Evolutionary conservation across 1,140 invertebrate genomes (phyloP), one percentile per base, ranked within the genome.

Genomic region (Magallana gigas): DNA sequence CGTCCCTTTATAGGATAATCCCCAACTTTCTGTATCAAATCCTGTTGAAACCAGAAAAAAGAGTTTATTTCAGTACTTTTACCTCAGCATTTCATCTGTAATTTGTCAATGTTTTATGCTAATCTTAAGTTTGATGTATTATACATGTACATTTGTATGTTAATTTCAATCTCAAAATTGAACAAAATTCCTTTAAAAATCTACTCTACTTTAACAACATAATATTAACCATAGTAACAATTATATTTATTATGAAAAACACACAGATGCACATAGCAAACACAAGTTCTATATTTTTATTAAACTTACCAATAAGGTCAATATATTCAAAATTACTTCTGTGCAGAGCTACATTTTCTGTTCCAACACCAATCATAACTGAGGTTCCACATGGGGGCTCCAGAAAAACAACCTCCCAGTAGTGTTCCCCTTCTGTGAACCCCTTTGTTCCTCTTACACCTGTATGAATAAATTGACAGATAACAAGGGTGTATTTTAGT

Each of bases 361-460:
- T 93, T n/a, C 93, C 93, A 1, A 93, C 91, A 14, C 93, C 93
- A 58, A 93, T 88, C 93, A 93, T 93, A 1, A 93, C 90, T 56
- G 93, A 93, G 82, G 91, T 91, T 4, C 93, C 93, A 84, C 36
- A 71, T 23, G 92, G 91, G 18, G 93, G 91, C 76, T 93, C 92
- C 29, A 93, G 85, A 76, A 93, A 93, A 57, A 90, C 87, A 29
- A 93, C 90, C 85, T 93, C 93, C 93, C 93, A 93, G 56, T 91
- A 93, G 83, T 93, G 92, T 89, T 91, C 88, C 18, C 93, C 93
- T 76, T 91, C 88, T 58, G 86, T 85, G 87, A 93, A 93, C 11
- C 91, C 92, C 86, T 91, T 91, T 57, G 85, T 92, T 8, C 93
- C 93, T 83, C 93, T 83, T 1, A 93, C 93, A 87, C 90, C 93